Evolutionary conservation across 2,888 invertebrate genomes (phyloP), one percentile per base, ranked within the genome.

Genomic region (Drosophila neutralis): DNA sequence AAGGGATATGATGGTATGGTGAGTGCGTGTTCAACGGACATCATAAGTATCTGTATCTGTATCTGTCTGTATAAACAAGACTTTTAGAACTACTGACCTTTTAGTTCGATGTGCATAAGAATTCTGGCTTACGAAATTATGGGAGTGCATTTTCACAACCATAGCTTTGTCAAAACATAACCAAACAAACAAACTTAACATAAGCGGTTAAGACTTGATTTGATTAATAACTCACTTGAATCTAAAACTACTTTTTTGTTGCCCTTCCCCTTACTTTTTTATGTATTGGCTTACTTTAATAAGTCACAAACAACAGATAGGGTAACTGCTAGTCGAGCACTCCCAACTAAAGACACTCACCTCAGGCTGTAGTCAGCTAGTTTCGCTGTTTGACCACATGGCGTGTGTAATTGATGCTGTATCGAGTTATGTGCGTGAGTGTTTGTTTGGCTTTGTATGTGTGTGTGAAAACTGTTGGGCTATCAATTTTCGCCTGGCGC

Each of bases 361-460:
- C 57, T 45, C 24, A 21, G 40, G 27, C 52, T 27, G 7, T 15
- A 51, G 27, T 35, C 35, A 29, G 15, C 27, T 15, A 38, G 38
- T n/a, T n/a, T 21, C 40, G 49, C 56, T 75, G 60, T 59, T 60
- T 42, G 61, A 48, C 76, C 75, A 71, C 78, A 72, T 73, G 74
- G 80, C 66, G 59, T 67, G 72, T 74, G 72, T 82, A 82, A 82
- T 82, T 82, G 82, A 82, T 77, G 82, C 70, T 71, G 58, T 73
- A 72, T 81, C 70, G 81, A 70, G 67, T 33, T 66, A 45, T 61
- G 52, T 60, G 51, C 49, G 65, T 45, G 40, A 31, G 18, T 45
- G 59, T 40, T 35, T 35, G 13, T 33, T 21, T 33, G 35, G n/a
- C 27, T 58, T 31, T 27, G 36, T 59, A 29, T 54, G 54, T 29